Percentiles rank a stretch among this genome's conserved stretches.
phyloP scores from a whole-genome alignment of 2,113 vertebrate species.

The Dromiciops gliroides region DNA sequence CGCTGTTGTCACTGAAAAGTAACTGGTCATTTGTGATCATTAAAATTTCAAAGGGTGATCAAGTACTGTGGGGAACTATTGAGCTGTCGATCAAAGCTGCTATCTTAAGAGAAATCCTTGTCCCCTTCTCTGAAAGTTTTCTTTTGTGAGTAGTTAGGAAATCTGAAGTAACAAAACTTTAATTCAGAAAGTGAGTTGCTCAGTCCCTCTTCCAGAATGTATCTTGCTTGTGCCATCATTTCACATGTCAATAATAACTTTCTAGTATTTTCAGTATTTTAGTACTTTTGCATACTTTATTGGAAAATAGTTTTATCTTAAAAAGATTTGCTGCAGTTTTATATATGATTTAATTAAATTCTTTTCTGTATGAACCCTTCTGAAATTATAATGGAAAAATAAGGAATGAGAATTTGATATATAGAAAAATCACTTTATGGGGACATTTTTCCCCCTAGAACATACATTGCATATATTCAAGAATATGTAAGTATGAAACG shows the following conservation, averaged over 20 bases:
- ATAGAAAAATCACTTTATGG: background rate
- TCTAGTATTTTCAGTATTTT: background rate
- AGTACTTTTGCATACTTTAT: background rate
- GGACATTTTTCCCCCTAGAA: background rate
- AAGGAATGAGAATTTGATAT: background rate
- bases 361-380: background rate
- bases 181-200: background rate
- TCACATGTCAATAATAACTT: background rate
- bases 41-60: background rate
- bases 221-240: background rate
- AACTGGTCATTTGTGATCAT: background rate
- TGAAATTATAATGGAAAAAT: background rate
- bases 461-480: background rate
- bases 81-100: background rate
- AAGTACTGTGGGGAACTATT: background rate
- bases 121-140: background rate
- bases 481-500: background rate
- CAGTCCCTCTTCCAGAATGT: background rate
- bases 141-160: background rate
- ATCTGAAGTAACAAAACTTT: background rate
- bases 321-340: background rate
- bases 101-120: background rate
- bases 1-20: background rate
- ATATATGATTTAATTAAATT: background rate
- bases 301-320: background rate